Evolutionary conservation across 1,140 invertebrate genomes (phyloP).

Genomic region (Gyrodactylus bullatarudis): DNA sequence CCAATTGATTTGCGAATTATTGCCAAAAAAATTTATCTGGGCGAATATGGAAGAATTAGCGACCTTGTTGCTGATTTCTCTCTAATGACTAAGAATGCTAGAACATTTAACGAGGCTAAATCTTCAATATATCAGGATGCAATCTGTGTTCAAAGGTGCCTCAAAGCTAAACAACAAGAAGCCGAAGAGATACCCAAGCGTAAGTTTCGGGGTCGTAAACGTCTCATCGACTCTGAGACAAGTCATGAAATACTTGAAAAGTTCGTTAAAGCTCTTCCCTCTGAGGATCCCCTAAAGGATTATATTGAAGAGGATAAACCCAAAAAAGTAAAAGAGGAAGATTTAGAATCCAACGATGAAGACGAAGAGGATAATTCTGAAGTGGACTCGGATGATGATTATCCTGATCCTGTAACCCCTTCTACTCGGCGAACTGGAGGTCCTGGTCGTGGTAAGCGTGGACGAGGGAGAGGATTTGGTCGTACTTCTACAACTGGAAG

Average conservation of each 20-base stretch:
- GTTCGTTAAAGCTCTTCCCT: not conserved
- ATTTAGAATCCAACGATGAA: too few species aligned
- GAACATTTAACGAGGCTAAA: slow-evolving; percentile 70
- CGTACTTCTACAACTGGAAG: not conserved
- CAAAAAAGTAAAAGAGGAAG: not conserved
- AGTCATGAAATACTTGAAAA: not conserved
- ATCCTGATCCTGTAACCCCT: not conserved
- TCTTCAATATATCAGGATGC: slow-evolving; percentile 56
- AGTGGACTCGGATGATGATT: not conserved
- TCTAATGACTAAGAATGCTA: slow-evolving; percentile 70
- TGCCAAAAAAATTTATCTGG: slow-evolving; percentile 30
- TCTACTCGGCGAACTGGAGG: not conserved
- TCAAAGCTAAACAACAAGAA: not conserved
- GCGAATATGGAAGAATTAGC: slow-evolving; percentile 34
- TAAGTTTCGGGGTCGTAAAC: not conserved
- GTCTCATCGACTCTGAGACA: not conserved
- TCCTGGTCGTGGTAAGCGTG: not conserved
- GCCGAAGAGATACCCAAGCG: not conserved
- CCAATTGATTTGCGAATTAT: slow-evolving; percentile 20
- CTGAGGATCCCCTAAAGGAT: not conserved
- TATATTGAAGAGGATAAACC: not conserved
- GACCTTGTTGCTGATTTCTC: slow-evolving; percentile 62
- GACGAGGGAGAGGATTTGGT: not conserved
- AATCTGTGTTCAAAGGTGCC: not conserved
- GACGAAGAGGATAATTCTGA: not conserved